Conservation (phyloP, 2,888 invertebrate species). For the Coelinius sp. region DNA sequence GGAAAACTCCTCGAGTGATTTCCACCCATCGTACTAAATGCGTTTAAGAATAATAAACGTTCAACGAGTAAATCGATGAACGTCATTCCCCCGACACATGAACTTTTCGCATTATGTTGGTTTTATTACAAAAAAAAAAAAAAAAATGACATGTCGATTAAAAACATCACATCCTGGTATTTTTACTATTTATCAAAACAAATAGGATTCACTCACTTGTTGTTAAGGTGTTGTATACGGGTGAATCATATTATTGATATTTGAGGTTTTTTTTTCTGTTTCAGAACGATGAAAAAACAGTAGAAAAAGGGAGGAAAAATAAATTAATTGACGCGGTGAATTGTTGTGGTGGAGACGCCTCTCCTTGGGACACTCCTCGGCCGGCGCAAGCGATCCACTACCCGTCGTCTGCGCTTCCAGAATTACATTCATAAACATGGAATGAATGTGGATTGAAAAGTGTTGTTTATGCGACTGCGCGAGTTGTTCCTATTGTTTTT, state of each 20-base stretch:
- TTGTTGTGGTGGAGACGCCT: conserved; percentile 23
- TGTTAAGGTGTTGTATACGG: not conserved
- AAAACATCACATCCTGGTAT: not conserved
- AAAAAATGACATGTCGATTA: conserved; percentile 2
- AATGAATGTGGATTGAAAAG: not conserved
- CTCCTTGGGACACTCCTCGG: conserved; percentile 21
- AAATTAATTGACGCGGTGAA: conserved; percentile 2
- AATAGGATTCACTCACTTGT: not conserved
- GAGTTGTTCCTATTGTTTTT: not conserved
- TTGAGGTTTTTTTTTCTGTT: not conserved
- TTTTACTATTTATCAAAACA: not conserved
- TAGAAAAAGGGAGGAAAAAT: not conserved
- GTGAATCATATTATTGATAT: conserved; percentile 8
- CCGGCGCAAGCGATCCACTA: conserved; percentile 10
- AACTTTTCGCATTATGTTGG: conserved; percentile 4
- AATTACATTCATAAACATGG: conserved; percentile 11
- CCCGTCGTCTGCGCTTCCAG: conserved; percentile 12
- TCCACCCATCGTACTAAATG: conserved; percentile 68
- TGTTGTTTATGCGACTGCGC: conserved; percentile 6
- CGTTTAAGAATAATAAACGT: not conserved
- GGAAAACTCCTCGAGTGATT: conserved; percentile 72
- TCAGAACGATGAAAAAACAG: conserved; percentile 3
- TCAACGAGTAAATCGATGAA: not conserved
- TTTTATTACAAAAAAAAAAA: not conserved
- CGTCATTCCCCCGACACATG: not conserved